Conservation (phyloP, 2,888 invertebrate species). For the Pristionchus fissidentatus region DNA sequence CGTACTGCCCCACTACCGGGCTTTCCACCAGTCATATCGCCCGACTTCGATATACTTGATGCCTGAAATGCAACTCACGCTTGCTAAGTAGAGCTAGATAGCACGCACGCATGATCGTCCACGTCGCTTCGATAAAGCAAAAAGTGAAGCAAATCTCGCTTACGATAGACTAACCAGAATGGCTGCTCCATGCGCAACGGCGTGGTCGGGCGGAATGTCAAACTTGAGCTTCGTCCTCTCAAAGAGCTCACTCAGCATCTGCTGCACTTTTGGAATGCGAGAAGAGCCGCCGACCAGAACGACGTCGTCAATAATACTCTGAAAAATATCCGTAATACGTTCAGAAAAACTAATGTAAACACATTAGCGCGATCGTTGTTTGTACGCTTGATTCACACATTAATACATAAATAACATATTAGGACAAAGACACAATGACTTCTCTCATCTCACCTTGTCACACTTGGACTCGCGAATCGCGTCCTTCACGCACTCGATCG, state of each 20-base stretch:
- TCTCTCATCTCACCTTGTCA: constrained; percentile 9
- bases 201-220: constrained; percentile 36
- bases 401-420: no score
- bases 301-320: constrained; percentile 4
- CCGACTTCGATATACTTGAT: neutral
- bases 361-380: no score
- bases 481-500: constrained; percentile 4
- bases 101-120: no score
- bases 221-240: neutral
- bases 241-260: neutral
- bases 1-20: neutral
- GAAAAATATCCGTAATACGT: neutral
- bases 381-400: no score
- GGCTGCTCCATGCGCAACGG: constrained; percentile 31
- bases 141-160: neutral
- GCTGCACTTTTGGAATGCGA: constrained; percentile 20
- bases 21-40: neutral
- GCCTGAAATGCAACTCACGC: no score
- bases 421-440: no score
- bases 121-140: no score
- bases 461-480: neutral
- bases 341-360: neutral
- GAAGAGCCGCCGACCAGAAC: constrained; percentile 28
- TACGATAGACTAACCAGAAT: neutral
- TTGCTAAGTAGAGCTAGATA: no score